These are phyloP conservation scores for Lissonota sp. DNA, from an alignment of 2,888 invertebrate genomes.

Conservation along the genomic window DNA sequence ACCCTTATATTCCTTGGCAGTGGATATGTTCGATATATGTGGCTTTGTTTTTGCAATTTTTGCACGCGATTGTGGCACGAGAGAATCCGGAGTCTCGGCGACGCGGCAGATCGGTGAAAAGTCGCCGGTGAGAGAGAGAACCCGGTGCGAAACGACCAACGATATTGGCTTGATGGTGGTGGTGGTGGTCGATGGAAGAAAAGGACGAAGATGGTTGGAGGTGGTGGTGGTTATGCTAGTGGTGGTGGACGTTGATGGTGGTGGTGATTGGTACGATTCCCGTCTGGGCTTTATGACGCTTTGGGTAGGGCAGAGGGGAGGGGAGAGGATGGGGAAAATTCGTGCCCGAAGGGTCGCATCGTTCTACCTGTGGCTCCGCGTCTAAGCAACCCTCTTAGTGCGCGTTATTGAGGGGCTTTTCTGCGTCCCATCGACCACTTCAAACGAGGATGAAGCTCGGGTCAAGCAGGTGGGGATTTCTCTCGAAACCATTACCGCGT, in stretches of 20 bases:
- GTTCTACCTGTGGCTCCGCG: slow-evolving; percentile 39
- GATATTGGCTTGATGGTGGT: background rate
- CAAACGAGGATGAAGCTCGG: slow-evolving; percentile 9
- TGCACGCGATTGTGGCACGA: background rate
- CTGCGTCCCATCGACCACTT: slow-evolving; percentile 2
- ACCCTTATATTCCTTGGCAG: background rate
- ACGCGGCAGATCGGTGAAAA: slow-evolving; percentile 24
- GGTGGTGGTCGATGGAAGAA: slow-evolving; percentile 3
- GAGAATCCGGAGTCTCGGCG: slow-evolving; percentile 17
- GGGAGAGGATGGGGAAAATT: slow-evolving; percentile 32
- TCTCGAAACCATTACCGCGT: background rate
- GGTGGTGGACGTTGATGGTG: slow-evolving; percentile 44
- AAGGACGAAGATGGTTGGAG: slow-evolving; percentile 9
- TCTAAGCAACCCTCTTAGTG: slow-evolving; percentile 50
- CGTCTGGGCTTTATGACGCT: background rate
- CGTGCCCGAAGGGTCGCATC: slow-evolving; percentile 26
- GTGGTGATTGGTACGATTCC: slow-evolving; percentile 7
- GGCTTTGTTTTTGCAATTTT: background rate
- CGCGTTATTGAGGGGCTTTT: background rate
- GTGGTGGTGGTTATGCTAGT: slow-evolving; percentile 22
- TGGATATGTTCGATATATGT: background rate
- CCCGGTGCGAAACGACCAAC: slow-evolving; percentile 10
- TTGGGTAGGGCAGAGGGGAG: background rate
- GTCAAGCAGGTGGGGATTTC: slow-evolving; percentile 10
- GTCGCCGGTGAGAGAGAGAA: slow-evolving; percentile 8